These are phyloP conservation scores for Chelon auratus DNA, from an alignment of 2,797 vertebrate species.

Conservation along the genomic window DNA sequence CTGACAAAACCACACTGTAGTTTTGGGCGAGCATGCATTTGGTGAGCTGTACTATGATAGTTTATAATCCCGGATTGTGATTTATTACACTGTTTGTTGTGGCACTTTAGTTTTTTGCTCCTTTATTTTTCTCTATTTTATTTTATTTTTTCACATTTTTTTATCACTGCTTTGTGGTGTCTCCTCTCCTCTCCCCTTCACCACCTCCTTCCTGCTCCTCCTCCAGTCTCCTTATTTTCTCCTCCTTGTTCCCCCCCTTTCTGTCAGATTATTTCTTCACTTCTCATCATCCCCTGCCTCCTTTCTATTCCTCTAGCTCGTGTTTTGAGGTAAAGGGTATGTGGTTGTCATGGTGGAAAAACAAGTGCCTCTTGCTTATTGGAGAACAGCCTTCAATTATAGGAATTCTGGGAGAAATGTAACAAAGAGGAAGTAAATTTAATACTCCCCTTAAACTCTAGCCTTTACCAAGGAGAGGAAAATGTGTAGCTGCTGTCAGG, in stretches of 20 bases:
- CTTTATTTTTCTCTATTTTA: constrained; percentile 53
- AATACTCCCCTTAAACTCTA: constrained; percentile 35
- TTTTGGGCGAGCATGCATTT: constrained; percentile 68
- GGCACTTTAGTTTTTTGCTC: constrained; percentile 66
- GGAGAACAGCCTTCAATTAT: constrained; percentile 80
- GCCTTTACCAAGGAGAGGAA: constrained; percentile 40
- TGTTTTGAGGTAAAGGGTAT: constrained; percentile 83
- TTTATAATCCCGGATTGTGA: constrained; percentile 65
- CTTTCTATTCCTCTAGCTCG: constrained; percentile 65
- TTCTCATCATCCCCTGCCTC: constrained; percentile 56
- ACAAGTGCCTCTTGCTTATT: constrained; percentile 82
- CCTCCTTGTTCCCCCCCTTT: constrained; percentile 30
- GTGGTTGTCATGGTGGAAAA: constrained; percentile 82
- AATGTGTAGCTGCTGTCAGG: constrained; percentile 56
- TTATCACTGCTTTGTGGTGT: constrained; percentile 64
- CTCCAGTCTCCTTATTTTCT: constrained; percentile 29
- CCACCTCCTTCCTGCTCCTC: constrained; percentile 21
- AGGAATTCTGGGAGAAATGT: constrained; percentile 86
- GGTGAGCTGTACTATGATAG: constrained; percentile 70
- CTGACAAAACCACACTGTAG: constrained; percentile 44
- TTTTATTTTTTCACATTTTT: constrained; percentile 45
- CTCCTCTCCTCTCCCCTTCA: constrained; percentile 40
- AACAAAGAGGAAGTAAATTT: constrained; percentile 44
- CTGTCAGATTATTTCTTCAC: constrained; percentile 41
- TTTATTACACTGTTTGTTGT: constrained; percentile 65